A percentile compares a stretch with the other conserved stretches of the same genome.
Conservation (phyloP, 2,797 vertebrate species). For the Ciconia nigra region DNA sequence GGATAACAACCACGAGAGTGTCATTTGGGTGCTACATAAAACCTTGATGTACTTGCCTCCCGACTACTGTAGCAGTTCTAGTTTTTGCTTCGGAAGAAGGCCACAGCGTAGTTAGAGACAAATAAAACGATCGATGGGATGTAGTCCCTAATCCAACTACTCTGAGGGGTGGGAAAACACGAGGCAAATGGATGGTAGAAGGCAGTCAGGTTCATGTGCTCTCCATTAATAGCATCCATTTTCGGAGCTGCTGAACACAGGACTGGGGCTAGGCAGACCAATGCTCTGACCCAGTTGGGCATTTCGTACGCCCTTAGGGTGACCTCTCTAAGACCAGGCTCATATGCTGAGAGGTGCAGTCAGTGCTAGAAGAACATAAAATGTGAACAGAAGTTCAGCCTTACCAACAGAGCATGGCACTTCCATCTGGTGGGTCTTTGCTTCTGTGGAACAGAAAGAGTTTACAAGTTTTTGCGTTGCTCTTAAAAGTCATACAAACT, state of each 20-base stretch:
- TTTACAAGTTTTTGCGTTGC: background rate
- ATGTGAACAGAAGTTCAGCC: background rate
- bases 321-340: background rate
- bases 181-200: background rate
- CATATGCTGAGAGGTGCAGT: background rate
- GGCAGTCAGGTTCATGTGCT: background rate
- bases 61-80: background rate
- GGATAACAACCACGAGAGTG: background rate
- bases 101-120: background rate
- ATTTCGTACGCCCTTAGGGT: background rate
- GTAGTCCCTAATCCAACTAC: background rate
- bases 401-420: background rate
- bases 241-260: background rate
- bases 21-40: background rate
- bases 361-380: background rate
- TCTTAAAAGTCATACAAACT: background rate
- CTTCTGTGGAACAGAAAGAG: background rate
- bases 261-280: background rate
- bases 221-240: background rate
- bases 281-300: background rate
- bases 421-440: background rate
- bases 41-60: background rate
- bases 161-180: background rate
- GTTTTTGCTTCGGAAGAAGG: background rate
- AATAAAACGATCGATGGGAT: background rate